Evolutionary conservation across 2,113 vertebrate genomes (phyloP), one percentile per base, ranked within the genome.

Genomic region (Colaptes auratus): DNA sequence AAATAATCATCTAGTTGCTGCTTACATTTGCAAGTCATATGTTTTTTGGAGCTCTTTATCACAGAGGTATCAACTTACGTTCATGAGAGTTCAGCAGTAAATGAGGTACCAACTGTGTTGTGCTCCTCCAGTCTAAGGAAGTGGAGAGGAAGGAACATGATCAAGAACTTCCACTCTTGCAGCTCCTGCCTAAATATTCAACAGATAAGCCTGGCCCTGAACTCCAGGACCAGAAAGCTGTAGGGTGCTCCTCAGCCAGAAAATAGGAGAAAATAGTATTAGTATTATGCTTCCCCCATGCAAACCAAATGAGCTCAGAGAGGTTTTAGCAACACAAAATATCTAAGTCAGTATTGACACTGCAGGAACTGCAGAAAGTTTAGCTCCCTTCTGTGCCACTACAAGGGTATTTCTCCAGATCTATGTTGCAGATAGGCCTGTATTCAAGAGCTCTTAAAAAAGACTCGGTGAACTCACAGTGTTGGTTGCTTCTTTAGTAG

Each of bases 11-110:
- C 31, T 53, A 64, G 87, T n/a, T 75, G 66, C 61, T 66, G 48
- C 25, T 89, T 36, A 58, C 20, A 88, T 95, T 89, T 95, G 58
- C 81, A 89, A 88, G 72, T 60, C 52, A 86, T 50, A n/a, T 82
- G 27, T 15, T 87, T 87, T 89, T 69, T 78, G 56, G 15, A 88
- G 15, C 25, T 64, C 53, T 86, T 69, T 74, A 66, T 19, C 15
- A 60, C 3, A 50, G 56, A 82, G 53, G 36, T 23, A 71, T 48
- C 39, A 44, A 18, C 20, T 82, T 28, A 74, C 30, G 19, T 74
- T 13, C 27, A 46, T 35, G 12, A 80, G 17, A 83, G 36, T 71
- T 71, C 44, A 60, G 31, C 5, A 7, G 36, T 25, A 80, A 21
- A 48, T 46, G 17, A 76, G 10, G 10, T 76, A 44, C 14, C 3